Evolutionary conservation across 2,113 vertebrate genomes (phyloP), one percentile per base, ranked within the genome.

Genomic region (Perca flavescens): DNA sequence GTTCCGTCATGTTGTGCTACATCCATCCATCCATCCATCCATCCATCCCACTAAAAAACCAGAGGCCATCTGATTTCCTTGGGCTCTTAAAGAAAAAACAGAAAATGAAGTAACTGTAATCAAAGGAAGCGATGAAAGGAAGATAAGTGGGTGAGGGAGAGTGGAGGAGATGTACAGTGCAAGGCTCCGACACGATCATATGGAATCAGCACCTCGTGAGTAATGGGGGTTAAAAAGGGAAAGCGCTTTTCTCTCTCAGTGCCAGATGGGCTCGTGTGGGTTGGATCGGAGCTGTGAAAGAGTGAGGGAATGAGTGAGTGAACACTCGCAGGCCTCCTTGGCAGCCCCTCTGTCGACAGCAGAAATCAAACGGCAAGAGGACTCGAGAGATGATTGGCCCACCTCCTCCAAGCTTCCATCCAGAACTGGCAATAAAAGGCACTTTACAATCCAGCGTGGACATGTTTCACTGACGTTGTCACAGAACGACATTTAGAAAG

Each of bases 211-310:
- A 83, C 82, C 86, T 90, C 58, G 76, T 91, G 84, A 91, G 83
- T 89, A 92, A 93, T 87, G 86, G 88, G 72, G 89, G 89, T 93
- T 92, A 91, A 90, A 90, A 91, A 87, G 84, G 84, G 80, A 91
- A 79, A 87, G 86, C 47, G 5, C 73, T 71, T 52, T 60, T n/a
- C 84, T 84, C 66, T 80, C 81, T 70, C 85, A 0, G 57, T 58
- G 76, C 89, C 90, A 93, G 92, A 90, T 88, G 86, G 88, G 76
- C 72, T 86, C 0, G 31, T 52, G 68, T 68, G 81, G 19, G 86
- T 78, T 62, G 83, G 74, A 79, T 76, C 36, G 2, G 73, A 66
- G 83, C 50, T 49, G 72, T 34, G 43, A 86, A 86, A 47, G 81
- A 85, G 77, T 40, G 85, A 80, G 54, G 5, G 65, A 67, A 50